phyloP scores from a whole-genome alignment of 2,113 vertebrate species.

The Ceyx cyanopectus region DNA sequence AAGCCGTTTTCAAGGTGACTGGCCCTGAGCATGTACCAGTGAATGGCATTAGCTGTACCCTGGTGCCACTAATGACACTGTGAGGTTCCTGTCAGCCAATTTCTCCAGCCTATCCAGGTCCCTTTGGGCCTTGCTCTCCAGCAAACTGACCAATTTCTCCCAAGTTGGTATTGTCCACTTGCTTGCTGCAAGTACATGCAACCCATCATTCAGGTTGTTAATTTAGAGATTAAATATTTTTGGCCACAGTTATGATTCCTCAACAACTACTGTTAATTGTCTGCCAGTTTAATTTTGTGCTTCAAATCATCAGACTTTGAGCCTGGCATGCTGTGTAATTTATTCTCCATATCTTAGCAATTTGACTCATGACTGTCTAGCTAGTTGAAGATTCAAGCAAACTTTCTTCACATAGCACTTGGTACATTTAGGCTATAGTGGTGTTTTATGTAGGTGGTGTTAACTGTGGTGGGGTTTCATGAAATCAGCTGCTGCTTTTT shows the following conservation, averaged over 20 bases:
- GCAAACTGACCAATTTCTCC: not conserved
- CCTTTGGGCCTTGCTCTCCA: not conserved
- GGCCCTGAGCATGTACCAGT: fast-evolving
- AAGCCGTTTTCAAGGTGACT: not conserved
- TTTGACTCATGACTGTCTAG: not conserved
- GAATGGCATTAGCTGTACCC: not conserved
- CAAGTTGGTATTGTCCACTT: not conserved
- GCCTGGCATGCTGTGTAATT: not conserved
- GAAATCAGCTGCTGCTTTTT: not conserved
- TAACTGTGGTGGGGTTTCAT: not conserved
- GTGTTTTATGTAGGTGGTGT: not conserved
- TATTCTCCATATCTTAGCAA: not conserved
- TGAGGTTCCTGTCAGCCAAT: not conserved
- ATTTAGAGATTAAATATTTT: not conserved
- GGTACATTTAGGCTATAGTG: not conserved
- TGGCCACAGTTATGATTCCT: not conserved
- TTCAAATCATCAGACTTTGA: not conserved
- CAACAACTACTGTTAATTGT: not conserved
- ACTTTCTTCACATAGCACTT: not conserved
- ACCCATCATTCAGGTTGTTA: not conserved
- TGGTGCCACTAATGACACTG: fast-evolving
- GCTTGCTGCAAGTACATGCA: fast-evolving
- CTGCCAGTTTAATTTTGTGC: not conserved
- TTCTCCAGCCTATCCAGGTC: not conserved
- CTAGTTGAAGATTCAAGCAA: not conserved